Base-by-base conservation (phyloP, 1,140 invertebrate species). In the Spodoptera litura region DNA sequence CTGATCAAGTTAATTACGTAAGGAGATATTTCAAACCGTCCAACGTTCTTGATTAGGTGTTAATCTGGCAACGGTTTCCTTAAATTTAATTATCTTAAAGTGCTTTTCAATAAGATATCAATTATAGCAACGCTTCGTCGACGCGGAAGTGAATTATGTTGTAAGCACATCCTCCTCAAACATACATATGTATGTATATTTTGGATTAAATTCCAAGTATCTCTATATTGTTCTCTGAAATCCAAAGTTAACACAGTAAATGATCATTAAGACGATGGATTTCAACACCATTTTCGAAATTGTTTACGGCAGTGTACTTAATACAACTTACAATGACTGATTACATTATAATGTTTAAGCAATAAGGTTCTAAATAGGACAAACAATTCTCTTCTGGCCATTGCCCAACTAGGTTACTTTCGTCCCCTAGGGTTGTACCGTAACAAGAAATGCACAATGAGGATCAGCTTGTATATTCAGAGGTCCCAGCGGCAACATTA, bases 71-170 rank as follows among this genome's bases (percentile, higher is more conserved):
- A 15, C 56, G 56, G 71, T 74, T 70, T 74, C 15, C 13, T 59
- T 61, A 51, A 74, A 74, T 74, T 61, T 20, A 49, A 74, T 74
- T 74, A 74, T 74, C 52, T 61, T 61, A 44, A 58, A 74, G 71
- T 74, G 71, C 71, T 27, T 74, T 74, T 74, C 56, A 74, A 74
- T 74, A 58, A 74, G 71, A 74, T 74, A 74, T 74, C 35, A 74
- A 74, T 74, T 74, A 59, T 49, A 44, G 38, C 4, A 44, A 61
- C 56, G 20, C 38, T 59, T 51, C 20, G 56, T 61, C 56, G 31
- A 74, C 9, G 59, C 11, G 55, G 55, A 61, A 74, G 56, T 61
- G 38, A 61, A 74, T 74, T 74, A 74, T 20, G 20, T 44, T 51
- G 35, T 64, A 35, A 74, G 20, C 12, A 20, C 35, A 49, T 49